Conservation (phyloP, 2,888 invertebrate species). For the Xestoiulus laeticollis region DNA sequence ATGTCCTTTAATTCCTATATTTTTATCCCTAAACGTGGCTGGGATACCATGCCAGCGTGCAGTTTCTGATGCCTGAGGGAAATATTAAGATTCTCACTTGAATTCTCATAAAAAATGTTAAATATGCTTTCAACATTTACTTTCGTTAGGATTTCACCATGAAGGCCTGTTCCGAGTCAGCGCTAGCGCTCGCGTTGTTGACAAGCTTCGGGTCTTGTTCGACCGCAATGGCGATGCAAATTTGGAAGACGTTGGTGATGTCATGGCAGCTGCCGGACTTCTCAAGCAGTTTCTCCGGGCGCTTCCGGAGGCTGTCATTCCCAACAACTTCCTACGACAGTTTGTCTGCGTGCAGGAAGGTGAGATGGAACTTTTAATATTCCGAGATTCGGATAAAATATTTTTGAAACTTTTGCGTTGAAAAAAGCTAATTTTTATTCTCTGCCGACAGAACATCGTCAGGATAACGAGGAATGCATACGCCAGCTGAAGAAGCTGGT, state of each 20-base stretch:
- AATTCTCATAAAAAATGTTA: too few relatives aligned
- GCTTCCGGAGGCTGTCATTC: conserved; percentile 68
- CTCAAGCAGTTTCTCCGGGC: conserved; percentile 70
- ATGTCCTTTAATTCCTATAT: too few relatives aligned
- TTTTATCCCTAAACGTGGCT: too few relatives aligned
- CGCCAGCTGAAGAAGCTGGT: conserved; percentile 60
- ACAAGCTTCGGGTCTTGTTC: conserved; percentile 67
- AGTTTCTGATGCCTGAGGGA: too few relatives aligned
- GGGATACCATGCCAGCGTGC: too few relatives aligned
- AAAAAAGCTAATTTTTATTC: too few relatives aligned
- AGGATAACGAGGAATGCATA: conserved; percentile 58
- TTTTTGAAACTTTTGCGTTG: not conserved
- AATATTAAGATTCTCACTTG: too few relatives aligned
- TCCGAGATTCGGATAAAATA: too few relatives aligned
- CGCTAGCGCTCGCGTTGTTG: conserved; percentile 68
- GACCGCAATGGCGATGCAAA: conserved; percentile 70
- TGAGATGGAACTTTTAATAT: conserved; percentile 53
- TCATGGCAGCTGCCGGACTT: conserved; percentile 69
- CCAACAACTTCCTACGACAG: conserved; percentile 62
- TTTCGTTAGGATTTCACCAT: conserved; percentile 63
- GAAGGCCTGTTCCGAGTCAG: conserved; percentile 69
- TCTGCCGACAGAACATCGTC: conserved; percentile 51
- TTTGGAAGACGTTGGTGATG: conserved; percentile 67
- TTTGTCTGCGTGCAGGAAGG: conserved; percentile 64
- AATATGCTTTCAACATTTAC: too few relatives aligned